A percentile compares a stretch with the other conserved stretches of the same genome.
Conservation (phyloP, 1,140 invertebrate genomes). For the Semibalanus balanoides region DNA sequence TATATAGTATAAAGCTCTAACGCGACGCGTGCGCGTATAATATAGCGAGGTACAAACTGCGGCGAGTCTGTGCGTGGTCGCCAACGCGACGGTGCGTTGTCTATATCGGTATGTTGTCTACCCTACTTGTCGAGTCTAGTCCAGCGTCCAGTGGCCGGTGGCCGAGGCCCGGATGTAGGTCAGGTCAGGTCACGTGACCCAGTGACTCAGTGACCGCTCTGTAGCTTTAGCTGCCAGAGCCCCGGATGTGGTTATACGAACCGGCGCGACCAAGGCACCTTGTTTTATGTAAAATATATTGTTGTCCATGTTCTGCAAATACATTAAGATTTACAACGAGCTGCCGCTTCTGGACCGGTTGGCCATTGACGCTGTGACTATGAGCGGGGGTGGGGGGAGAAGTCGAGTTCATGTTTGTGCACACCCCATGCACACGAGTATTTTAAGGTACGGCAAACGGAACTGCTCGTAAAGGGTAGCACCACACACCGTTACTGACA, state of each 20-base stretch:
- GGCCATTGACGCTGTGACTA: too few species aligned
- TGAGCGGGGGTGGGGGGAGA: too few species aligned
- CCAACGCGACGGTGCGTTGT: background rate
- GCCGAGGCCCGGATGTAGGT: background rate
- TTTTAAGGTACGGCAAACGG: too few species aligned
- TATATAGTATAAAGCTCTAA: background rate
- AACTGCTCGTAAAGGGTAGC: too few species aligned
- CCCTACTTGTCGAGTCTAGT: background rate
- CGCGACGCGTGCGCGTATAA: background rate
- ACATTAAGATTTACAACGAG: background rate
- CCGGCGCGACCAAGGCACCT: background rate
- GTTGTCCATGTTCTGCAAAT: background rate
- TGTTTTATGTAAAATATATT: conserved; percentile 1
- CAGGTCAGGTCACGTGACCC: background rate
- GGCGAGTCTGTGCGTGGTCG: background rate
- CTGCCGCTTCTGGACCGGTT: background rate
- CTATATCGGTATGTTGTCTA: background rate
- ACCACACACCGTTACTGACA: too few species aligned
- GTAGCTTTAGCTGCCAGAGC: background rate
- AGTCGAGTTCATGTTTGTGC: too few species aligned
- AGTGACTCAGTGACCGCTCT: background rate
- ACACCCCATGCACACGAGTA: too few species aligned
- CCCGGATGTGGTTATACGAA: background rate
- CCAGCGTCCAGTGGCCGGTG: background rate
- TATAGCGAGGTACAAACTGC: background rate